Conservation (phyloP, 2,113 vertebrate species). For the Nothocercus julius region DNA sequence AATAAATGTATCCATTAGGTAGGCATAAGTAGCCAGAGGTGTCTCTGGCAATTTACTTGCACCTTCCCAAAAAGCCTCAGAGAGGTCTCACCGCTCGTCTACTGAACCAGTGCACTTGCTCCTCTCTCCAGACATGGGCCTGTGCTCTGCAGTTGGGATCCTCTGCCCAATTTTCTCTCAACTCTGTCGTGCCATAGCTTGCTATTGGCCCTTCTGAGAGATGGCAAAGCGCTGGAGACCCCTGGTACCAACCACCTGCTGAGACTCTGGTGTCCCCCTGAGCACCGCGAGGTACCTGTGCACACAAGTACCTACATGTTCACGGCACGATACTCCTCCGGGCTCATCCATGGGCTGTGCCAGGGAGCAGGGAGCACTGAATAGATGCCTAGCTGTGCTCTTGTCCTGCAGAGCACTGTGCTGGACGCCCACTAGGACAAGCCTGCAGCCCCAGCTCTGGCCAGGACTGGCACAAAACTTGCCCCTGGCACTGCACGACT, state of each 20-base stretch:
- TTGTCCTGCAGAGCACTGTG: background rate
- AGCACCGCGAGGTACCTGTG: rapidly evolving
- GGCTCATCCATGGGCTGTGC: background rate
- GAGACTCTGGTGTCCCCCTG: background rate
- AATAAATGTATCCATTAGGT: background rate
- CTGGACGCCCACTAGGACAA: background rate
- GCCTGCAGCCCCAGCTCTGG: background rate
- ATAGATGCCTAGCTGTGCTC: background rate
- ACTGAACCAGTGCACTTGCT: background rate
- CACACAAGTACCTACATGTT: rapidly evolving
- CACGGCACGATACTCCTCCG: rapidly evolving
- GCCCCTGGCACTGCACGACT: background rate
- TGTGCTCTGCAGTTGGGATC: background rate
- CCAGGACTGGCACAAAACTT: background rate
- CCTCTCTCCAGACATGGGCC: background rate
- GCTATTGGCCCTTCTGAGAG: background rate
- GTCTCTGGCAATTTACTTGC: background rate
- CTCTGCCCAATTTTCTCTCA: background rate
- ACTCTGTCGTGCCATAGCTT: background rate
- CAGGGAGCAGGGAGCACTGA: background rate
- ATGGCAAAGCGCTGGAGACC: background rate
- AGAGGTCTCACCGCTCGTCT: background rate
- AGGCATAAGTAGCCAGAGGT: background rate
- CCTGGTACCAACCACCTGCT: background rate
- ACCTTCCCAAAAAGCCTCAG: background rate